Evolutionary conservation across 2,797 vertebrate genomes (phyloP), one percentile per base, ranked within the genome.

Genomic region (Mycteria americana): DNA sequence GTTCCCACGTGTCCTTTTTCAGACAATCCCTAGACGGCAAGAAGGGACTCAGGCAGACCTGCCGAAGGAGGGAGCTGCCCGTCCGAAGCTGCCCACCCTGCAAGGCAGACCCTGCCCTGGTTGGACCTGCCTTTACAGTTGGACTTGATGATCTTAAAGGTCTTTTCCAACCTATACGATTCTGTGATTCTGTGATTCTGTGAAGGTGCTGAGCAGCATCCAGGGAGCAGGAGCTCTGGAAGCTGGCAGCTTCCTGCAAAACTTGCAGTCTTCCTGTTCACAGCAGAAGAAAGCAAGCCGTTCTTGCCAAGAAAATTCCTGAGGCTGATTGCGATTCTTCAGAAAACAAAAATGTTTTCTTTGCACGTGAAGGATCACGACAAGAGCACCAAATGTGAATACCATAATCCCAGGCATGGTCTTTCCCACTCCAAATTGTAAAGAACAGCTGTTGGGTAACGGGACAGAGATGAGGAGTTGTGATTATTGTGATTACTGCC

Each of bases 51-150:
- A 2, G 10, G 25, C 27, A 67, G 53, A 56, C 10, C 27, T 50
- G 33, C 21, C 3, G 4, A 5, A 4, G 9, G 30, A 23, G 6
- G 16, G 6, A 33, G 13, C 18, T 70, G 16, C 51, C 25, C 1
- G 0, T 33, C 35, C 14, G 4, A 54, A 75, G 39, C 45, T 53
- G 22, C 35, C 0, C 1, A 30, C 39, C 10, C n/a, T 41, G 45
- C 39, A 19, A n/a, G 21, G 33, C 5, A 12, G 19, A 23, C 11
- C 15, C 30, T 35, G 51, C 10, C 37, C 39, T 39, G 37, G 37
- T 39, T 39, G 39, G 37, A 39, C 37, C 37, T 39, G 37, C 37
- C 37, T 39, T 39, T 39, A 39, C 37, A 37, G 37, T 39, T 39
- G 10, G 37, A 39, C 37, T 39, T 10, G 37, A 39, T 39, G 37